Conservation (phyloP, 2,888 invertebrate genomes). For the Prostheceraeus crozeri region DNA sequence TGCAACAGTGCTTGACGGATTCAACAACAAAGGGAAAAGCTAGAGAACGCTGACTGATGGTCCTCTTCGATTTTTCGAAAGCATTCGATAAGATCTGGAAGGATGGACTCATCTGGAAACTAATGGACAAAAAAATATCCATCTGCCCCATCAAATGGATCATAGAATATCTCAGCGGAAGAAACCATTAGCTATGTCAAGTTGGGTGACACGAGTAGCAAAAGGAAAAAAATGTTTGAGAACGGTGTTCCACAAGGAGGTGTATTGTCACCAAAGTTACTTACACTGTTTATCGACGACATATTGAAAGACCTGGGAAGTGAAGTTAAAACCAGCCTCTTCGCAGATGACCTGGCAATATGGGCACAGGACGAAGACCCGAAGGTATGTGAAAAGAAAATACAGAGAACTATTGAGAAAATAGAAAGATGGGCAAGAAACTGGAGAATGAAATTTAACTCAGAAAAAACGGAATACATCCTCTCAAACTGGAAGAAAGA, state of each 20-base stretch:
- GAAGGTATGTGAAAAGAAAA: constrained; percentile 9
- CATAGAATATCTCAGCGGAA: constrained; percentile 2
- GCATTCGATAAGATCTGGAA: constrained; percentile 27
- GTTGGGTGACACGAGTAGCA: no score
- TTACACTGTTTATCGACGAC: no score
- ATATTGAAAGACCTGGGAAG: no score
- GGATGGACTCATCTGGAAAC: background rate
- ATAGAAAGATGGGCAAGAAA: background rate
- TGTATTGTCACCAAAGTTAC: no score
- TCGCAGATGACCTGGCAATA: constrained; percentile 18
- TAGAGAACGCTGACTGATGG: constrained; percentile 20
- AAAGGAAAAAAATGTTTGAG: no score
- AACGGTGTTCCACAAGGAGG: no score
- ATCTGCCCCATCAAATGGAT: no score
- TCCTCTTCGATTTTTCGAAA: constrained; percentile 6
- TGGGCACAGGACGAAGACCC: constrained; percentile 8
- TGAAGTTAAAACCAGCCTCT: background rate
- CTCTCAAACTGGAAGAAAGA: no score
- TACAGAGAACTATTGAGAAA: constrained; percentile 22
- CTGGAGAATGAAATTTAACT: constrained; percentile 23
- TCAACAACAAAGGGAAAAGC: constrained; percentile 18
- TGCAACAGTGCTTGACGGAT: constrained; percentile 23
- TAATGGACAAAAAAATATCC: no score
- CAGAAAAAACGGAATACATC: constrained; percentile 15
- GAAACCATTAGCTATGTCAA: background rate